Percentiles rank a stretch among this genome's conserved stretches.
Evolutionary conservation across 2,888 invertebrate species (phyloP).

Genomic region (Tetranychus piercei): DNA sequence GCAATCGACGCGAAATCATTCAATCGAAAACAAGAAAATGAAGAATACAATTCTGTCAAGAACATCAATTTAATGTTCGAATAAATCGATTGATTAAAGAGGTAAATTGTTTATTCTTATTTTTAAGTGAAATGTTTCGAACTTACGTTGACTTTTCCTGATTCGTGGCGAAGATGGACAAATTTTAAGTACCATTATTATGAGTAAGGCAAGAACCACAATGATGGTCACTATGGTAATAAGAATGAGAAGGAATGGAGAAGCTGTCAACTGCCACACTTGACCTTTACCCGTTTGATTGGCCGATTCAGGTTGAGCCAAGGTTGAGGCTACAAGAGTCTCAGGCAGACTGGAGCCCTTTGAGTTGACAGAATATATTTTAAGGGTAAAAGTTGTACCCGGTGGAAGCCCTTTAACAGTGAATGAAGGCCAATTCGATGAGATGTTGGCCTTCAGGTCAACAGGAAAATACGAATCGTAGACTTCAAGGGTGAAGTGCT

Average conservation of each 20-base stretch:
- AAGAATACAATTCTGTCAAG: too few species aligned
- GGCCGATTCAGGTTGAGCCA: conserved; percentile 24
- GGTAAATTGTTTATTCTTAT: too few species aligned
- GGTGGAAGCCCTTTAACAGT: conserved; percentile 23
- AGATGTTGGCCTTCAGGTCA: conserved; percentile 22
- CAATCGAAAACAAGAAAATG: too few species aligned
- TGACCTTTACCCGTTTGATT: conserved; percentile 26
- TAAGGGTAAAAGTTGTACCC: conserved; percentile 25
- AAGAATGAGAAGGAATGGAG: conserved; percentile 26
- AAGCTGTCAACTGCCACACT: conserved; percentile 27
- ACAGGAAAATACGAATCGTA: not conserved
- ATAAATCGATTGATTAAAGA: too few species aligned
- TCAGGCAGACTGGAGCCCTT: conserved; percentile 27
- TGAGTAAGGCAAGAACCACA: conserved; percentile 26
- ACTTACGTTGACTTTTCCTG: conserved; percentile 13
- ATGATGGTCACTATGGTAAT: conserved; percentile 25
- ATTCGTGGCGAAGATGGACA: conserved; percentile 18
- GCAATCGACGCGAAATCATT: too few species aligned
- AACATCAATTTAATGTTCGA: too few species aligned
- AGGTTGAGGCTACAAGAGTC: conserved; percentile 23
- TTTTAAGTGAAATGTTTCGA: not conserved
- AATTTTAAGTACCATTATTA: conserved; percentile 25
- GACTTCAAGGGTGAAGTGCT: conserved; percentile 49
- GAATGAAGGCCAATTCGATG: conserved; percentile 23
- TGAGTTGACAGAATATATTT: conserved; percentile 27